A percentile compares a stretch with the other conserved stretches of the same genome.
Conservation (phyloP, 1,140 invertebrate genomes). For the Neelides sp. region DNA sequence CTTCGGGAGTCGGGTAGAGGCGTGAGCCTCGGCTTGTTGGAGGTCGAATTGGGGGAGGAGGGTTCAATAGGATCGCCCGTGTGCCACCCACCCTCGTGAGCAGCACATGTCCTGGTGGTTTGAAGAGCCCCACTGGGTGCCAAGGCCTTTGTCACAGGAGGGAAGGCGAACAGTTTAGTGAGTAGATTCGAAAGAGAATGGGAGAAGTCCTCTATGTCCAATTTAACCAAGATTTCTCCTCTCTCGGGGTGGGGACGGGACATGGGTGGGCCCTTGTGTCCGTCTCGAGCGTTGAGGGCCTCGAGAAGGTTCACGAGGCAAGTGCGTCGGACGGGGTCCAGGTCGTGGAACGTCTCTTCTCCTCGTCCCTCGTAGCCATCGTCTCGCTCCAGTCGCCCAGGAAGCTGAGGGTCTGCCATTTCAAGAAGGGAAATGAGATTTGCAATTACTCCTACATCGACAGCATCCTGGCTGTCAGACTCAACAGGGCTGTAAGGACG, state of each 20-base stretch:
- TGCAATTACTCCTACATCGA: conserved; percentile 97
- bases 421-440: conserved; percentile 96
- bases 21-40: too few species aligned
- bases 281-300: conserved; percentile 14
- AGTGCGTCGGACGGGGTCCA: conserved; percentile 71
- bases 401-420: conserved; percentile 92
- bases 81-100: too few species aligned
- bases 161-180: too few species aligned
- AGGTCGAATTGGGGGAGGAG: too few species aligned
- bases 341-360: conserved; percentile 90
- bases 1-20: too few species aligned
- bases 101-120: too few species aligned
- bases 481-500: conserved; percentile 79
- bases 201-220: conserved; percentile 27
- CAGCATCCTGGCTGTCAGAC: conserved; percentile 88
- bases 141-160: too few species aligned
- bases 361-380: conserved; percentile 88
- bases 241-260: conserved; percentile 26
- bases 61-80: too few species aligned
- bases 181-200: too few species aligned
- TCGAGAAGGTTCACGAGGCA: conserved; percentile 29
- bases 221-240: conserved; percentile 31
- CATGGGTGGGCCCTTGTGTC: conserved; percentile 28
- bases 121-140: too few species aligned
- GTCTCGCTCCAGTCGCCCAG: conserved; percentile 82